A percentile compares a stretch with the other conserved stretches of the same genome.
Evolutionary conservation across 2,888 invertebrate species (phyloP).

Genomic region (Asteroscopus sphinx): DNA sequence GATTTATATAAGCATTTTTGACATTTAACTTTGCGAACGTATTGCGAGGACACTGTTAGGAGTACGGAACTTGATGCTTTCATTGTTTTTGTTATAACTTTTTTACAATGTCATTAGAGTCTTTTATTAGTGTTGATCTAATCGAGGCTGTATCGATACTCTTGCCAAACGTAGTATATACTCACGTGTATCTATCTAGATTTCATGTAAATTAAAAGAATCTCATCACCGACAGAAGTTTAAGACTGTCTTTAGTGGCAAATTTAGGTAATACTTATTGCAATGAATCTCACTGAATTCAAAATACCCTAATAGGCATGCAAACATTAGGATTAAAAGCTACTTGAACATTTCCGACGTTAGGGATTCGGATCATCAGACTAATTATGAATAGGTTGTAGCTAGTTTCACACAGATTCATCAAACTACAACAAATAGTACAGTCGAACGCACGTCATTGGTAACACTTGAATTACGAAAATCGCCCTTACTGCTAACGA

Average conservation of each 20-base stretch:
- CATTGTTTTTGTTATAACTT: slow-evolving; percentile 63
- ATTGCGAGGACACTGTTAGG: slow-evolving; percentile 52
- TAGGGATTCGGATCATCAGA: slow-evolving; percentile 44
- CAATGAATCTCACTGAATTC: slow-evolving; percentile 68
- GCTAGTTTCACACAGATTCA: slow-evolving; percentile 51
- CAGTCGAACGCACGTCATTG: no score
- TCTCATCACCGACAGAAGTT: slow-evolving; percentile 68
- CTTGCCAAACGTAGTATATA: slow-evolving; percentile 74
- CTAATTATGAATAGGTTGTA: slow-evolving; percentile 43
- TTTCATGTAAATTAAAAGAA: slow-evolving; percentile 58
- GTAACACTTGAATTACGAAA: no score
- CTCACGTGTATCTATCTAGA: slow-evolving; percentile 58
- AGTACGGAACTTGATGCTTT: slow-evolving; percentile 62
- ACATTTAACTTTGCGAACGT: slow-evolving; percentile 63
- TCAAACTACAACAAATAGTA: slow-evolving; percentile 36
- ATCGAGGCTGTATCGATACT: slow-evolving; percentile 71
- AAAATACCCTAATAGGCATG: slow-evolving; percentile 47
- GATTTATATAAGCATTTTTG: slow-evolving; percentile 81
- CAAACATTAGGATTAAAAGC: slow-evolving; percentile 44
- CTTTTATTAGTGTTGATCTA: slow-evolving; percentile 56
- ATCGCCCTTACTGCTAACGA: no score
- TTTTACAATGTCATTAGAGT: slow-evolving; percentile 50
- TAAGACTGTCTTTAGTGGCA: slow-evolving; percentile 78
- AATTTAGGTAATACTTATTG: slow-evolving; percentile 65
- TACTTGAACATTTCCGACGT: slow-evolving; percentile 30